phyloP scores from a whole-genome alignment of 2,113 vertebrate species.

The Sebastes fasciatus region DNA sequence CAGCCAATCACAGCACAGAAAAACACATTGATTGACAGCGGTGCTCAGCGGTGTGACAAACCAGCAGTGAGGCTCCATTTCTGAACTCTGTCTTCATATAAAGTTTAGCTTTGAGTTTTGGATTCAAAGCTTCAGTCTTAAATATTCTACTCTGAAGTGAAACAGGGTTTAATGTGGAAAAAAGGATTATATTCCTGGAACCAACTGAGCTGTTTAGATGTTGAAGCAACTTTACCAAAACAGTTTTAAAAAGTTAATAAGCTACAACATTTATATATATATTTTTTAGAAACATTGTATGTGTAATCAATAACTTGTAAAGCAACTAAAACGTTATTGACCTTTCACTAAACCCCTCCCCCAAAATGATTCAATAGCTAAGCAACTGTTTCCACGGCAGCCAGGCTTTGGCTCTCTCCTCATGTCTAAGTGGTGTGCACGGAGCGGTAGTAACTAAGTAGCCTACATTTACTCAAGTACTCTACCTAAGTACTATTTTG shows the following conservation, averaged over 20 bases:
- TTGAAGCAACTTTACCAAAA: background rate
- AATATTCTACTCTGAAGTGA: background rate
- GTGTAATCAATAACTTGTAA: too few relatives aligned
- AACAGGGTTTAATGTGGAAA: background rate
- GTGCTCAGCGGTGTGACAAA: slow-evolving; percentile 23
- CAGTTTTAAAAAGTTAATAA: background rate
- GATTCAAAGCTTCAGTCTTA: background rate
- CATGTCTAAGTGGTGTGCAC: too few relatives aligned
- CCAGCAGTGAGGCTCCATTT: slow-evolving; percentile 30
- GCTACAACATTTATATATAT: background rate
- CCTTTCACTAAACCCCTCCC: too few relatives aligned
- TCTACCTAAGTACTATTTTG: too few relatives aligned
- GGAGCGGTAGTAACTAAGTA: too few relatives aligned
- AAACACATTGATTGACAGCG: slow-evolving; percentile 56
- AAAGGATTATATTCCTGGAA: background rate
- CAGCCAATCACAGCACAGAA: slow-evolving; percentile 56
- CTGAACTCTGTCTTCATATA: slow-evolving; percentile 22
- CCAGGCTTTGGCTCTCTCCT: too few relatives aligned
- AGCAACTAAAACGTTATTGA: too few relatives aligned
- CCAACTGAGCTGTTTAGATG: background rate
- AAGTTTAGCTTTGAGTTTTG: background rate
- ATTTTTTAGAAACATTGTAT: too few relatives aligned
- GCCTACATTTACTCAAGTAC: too few relatives aligned
- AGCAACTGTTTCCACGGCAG: too few relatives aligned
- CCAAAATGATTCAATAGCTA: too few relatives aligned